Evolutionary conservation across 2,113 vertebrate species (phyloP).

Genomic region (zebrafish (Danio rerio)): GRCz12tu NC_133181.1:16816001-16816500

Average conservation of each 20-base stretch:
- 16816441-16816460: slow-evolving; percentile 48
- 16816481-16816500: not conserved
- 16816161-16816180: not conserved
- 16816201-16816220: slow-evolving; percentile 16
- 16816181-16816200: slow-evolving; percentile 8
- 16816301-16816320: slow-evolving; percentile 20
- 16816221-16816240: slow-evolving; percentile 15
- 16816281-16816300: slow-evolving; percentile 51
- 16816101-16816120: no score
- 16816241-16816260: slow-evolving; percentile 55
- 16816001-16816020: no score
- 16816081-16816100: no score
- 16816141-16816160: not conserved
- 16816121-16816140: no score
- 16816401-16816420: slow-evolving; percentile 19
- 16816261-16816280: slow-evolving; percentile 40
- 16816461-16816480: slow-evolving; percentile 20
- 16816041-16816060: no score
- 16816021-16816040: no score
- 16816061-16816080: no score
- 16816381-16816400: slow-evolving; percentile 43
- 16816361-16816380: slow-evolving; percentile 10
- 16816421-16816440: slow-evolving; percentile 40
- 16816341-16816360: slow-evolving; percentile 48
- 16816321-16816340: slow-evolving; percentile 31